These are phyloP conservation scores for Coregonus clupeaformis DNA, from an alignment of 2,113 vertebrate species.

Conservation along the genomic window DNA sequence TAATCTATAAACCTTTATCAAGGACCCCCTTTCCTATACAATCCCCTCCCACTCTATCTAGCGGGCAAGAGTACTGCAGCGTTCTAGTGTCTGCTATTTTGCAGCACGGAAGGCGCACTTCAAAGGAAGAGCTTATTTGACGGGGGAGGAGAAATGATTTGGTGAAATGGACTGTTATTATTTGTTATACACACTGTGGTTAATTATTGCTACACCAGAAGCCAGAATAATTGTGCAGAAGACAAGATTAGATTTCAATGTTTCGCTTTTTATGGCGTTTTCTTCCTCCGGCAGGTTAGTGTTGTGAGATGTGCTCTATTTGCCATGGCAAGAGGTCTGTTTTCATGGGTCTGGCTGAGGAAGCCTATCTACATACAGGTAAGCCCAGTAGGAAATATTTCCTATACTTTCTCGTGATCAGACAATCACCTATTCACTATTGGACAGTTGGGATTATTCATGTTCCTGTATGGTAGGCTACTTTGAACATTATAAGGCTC, in stretches of 20 bases:
- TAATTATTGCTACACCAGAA: background rate
- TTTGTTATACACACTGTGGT: background rate
- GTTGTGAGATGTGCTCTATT: slow-evolving; percentile 80
- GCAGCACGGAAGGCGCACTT: slow-evolving; percentile 14
- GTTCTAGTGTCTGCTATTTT: slow-evolving; percentile 15
- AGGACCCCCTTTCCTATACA: background rate
- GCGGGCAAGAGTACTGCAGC: background rate
- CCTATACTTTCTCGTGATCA: background rate
- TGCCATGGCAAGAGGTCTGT: slow-evolving; percentile 86
- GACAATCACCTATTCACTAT: slow-evolving; percentile 19
- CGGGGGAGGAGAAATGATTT: background rate
- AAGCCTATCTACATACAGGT: slow-evolving; percentile 84
- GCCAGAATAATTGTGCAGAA: background rate
- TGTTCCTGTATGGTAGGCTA: background rate
- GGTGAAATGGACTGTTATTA: background rate
- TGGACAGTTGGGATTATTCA: background rate
- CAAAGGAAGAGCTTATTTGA: background rate
- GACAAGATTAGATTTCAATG: background rate
- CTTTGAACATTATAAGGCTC: background rate
- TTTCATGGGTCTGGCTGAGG: slow-evolving; percentile 82
- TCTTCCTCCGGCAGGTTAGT: slow-evolving; percentile 47
- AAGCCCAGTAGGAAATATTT: slow-evolving; percentile 60
- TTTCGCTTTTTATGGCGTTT: background rate
- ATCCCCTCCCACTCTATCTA: background rate
- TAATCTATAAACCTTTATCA: background rate